Percentiles rank a stretch among this genome's conserved stretches.
Conservation (phyloP, 2,113 vertebrate species). For the Corythornis cristatus region DNA sequence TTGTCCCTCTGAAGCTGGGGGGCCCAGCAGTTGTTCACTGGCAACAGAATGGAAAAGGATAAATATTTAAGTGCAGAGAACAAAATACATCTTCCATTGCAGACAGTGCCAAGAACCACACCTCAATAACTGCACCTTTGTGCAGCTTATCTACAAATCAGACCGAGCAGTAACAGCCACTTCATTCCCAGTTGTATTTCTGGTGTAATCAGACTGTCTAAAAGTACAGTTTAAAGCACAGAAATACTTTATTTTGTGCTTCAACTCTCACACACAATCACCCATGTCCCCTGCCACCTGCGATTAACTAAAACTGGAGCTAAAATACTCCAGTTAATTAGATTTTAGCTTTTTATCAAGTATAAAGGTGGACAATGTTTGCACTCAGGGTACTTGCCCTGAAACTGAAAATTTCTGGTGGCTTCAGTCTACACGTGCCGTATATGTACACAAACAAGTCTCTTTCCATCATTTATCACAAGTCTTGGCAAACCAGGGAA, state of each 20-base stretch:
- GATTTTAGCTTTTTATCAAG: not conserved
- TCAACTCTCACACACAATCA: not conserved
- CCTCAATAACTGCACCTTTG: not conserved
- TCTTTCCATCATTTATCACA: too few relatives aligned
- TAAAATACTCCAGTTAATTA: not conserved
- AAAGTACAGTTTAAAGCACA: not conserved
- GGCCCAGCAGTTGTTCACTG: too few relatives aligned
- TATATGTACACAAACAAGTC: too few relatives aligned
- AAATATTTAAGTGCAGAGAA: not conserved
- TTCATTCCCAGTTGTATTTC: not conserved
- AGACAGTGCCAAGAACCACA: not conserved
- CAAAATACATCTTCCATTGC: not conserved
- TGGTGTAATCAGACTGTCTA: not conserved
- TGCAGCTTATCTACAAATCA: not conserved
- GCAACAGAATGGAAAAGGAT: not conserved
- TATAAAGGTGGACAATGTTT: not conserved
- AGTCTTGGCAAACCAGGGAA: too few relatives aligned
- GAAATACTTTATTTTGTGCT: not conserved
- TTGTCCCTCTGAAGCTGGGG: too few relatives aligned
- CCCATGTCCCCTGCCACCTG: not conserved
- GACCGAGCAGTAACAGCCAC: not conserved
- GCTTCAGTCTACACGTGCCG: not conserved
- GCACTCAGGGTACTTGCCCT: not conserved
- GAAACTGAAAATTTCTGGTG: not conserved
- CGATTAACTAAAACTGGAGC: not conserved